These are phyloP conservation scores for Thalpophila matura DNA, from an alignment of 2,888 invertebrate genomes.

Conservation along the genomic window DNA sequence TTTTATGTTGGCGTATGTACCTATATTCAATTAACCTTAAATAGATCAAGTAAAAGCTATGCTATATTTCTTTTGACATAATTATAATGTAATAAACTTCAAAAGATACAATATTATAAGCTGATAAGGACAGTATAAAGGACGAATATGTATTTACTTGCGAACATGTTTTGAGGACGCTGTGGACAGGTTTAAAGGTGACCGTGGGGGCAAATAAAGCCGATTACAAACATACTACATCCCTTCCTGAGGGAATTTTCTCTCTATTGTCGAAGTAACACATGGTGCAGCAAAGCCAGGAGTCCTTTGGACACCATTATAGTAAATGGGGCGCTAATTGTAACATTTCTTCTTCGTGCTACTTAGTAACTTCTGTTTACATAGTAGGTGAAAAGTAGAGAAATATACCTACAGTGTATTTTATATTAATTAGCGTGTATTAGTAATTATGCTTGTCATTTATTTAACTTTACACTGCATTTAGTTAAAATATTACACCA, in stretches of 20 bases:
- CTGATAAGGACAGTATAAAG: constrained; percentile 32
- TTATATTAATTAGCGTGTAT: too few relatives aligned
- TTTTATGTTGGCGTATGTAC: constrained; percentile 23
- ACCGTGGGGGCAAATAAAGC: constrained; percentile 78
- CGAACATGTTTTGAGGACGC: constrained; percentile 22
- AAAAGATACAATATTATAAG: constrained; percentile 36
- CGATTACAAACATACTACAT: constrained; percentile 82
- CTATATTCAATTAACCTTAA: constrained; percentile 45
- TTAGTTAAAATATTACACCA: not conserved
- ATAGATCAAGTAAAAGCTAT: constrained; percentile 31
- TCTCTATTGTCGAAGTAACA: constrained; percentile 70
- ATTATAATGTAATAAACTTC: too few relatives aligned
- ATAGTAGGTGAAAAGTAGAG: not conserved
- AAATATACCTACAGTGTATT: too few relatives aligned
- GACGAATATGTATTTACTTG: constrained; percentile 43
- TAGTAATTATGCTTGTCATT: not conserved
- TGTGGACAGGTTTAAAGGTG: constrained; percentile 60
- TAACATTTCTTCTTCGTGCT: constrained; percentile 42
- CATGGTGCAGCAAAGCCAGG: constrained; percentile 66
- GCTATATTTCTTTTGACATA: constrained; percentile 10
- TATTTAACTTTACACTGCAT: not conserved
- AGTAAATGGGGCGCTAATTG: constrained; percentile 39
- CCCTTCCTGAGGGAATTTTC: constrained; percentile 73
- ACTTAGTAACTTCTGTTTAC: not conserved
- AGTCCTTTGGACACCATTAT: constrained; percentile 61